phyloP scores from a whole-genome alignment of 2,888 invertebrate species.

The Cephus runcator region DNA sequence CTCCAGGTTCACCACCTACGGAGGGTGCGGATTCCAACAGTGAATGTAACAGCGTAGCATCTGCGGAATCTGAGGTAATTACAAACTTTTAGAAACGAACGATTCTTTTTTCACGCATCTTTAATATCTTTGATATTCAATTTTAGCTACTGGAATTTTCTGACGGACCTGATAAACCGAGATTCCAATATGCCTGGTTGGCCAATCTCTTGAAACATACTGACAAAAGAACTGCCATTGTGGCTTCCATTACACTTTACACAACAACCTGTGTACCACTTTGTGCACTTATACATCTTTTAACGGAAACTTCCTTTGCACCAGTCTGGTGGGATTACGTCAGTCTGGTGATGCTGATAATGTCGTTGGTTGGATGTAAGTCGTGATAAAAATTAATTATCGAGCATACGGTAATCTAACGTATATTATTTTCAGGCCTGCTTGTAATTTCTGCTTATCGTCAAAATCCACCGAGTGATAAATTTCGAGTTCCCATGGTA shows the following conservation, averaged over 20 bases:
- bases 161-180: slow-evolving; percentile 75
- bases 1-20: slow-evolving; percentile 49
- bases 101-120: not conserved
- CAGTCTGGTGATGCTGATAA: slow-evolving; percentile 72
- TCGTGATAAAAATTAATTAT: slow-evolving; percentile 26
- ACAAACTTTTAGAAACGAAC: not conserved
- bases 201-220: slow-evolving; percentile 79
- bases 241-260: slow-evolving; percentile 77
- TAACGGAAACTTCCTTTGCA: slow-evolving; percentile 28
- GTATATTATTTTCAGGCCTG: slow-evolving; percentile 68
- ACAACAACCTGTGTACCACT: slow-evolving; percentile 76
- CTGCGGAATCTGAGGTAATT: slow-evolving; percentile 50
- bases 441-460: slow-evolving; percentile 81
- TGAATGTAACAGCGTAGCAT: slow-evolving; percentile 51
- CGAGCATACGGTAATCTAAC: not conserved
- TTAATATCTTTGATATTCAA: slow-evolving; percentile 11
- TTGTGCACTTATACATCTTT: slow-evolving; percentile 68
- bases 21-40: slow-evolving; percentile 54
- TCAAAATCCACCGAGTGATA: slow-evolving; percentile 75
- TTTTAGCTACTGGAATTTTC: slow-evolving; percentile 58
- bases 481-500: slow-evolving; percentile 84
- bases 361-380: slow-evolving; percentile 75
- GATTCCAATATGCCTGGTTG: slow-evolving; percentile 79
- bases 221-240: slow-evolving; percentile 81
- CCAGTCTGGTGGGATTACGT: slow-evolving; percentile 77